These are phyloP conservation scores for Aporrectodea caliginosa DNA, from an alignment of 1,140 invertebrate species.

Conservation along the genomic window DNA sequence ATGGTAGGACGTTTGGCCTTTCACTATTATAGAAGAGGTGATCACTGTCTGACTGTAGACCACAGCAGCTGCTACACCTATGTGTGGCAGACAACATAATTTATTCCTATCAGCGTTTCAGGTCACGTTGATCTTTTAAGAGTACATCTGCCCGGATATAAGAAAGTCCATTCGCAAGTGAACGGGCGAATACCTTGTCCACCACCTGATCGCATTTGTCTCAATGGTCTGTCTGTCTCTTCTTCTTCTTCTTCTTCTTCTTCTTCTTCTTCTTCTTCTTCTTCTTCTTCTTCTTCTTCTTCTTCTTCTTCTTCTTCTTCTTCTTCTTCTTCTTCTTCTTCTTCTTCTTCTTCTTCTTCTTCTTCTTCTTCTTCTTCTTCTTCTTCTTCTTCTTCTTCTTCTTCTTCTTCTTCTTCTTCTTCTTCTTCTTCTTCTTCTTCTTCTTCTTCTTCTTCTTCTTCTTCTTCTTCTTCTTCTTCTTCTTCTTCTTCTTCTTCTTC, in stretches of 20 bases:
- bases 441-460: conserved; percentile 19
- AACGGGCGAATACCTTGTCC: conserved; percentile 2
- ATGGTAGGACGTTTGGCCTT: no score
- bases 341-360: background rate
- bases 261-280: background rate
- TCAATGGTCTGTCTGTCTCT: conserved; percentile 1
- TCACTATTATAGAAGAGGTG: no score
- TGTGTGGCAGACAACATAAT: no score
- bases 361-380: background rate
- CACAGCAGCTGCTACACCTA: no score
- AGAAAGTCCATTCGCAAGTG: no score
- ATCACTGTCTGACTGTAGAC: no score
- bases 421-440: conserved; percentile 4
- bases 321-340: background rate
- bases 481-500: no score
- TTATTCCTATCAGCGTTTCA: no score
- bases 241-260: background rate
- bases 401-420: conserved; percentile 14
- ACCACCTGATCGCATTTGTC: background rate
- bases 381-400: conserved; percentile 5
- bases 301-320: conserved; percentile 3
- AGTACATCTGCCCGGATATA: no score
- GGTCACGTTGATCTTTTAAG: no score
- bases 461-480: conserved; percentile 8
- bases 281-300: conserved; percentile 16